Evolutionary conservation across 2,113 vertebrate species (phyloP).

Genomic region (Proterorhinus semilunaris): DNA sequence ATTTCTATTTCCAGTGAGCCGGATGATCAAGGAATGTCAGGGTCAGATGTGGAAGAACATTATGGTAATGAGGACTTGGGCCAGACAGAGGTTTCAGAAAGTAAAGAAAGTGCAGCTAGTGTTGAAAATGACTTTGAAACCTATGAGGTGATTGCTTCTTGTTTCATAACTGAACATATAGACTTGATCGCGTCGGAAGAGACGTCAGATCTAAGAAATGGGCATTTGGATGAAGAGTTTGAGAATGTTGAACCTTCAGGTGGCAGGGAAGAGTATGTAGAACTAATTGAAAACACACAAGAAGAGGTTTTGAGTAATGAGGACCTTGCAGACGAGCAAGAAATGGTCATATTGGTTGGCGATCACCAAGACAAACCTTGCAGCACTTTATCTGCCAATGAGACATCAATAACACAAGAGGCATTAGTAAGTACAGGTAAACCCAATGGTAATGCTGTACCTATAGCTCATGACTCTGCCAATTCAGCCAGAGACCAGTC

Average conservation of each 20-base stretch:
- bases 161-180: slow-evolving; percentile 8
- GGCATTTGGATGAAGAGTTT: slow-evolving; percentile 9
- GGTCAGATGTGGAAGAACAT: slow-evolving; percentile 3
- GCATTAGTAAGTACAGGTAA: neutral
- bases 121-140: neutral
- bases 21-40: neutral
- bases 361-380: neutral
- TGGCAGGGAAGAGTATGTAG: neutral
- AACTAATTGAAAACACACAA: slow-evolving; percentile 9
- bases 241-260: neutral
- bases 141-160: neutral
- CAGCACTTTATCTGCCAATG: neutral
- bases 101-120: neutral
- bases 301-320: neutral
- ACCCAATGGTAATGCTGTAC: neutral
- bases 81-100: neutral
- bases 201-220: neutral
- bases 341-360: slow-evolving; percentile 27
- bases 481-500: slow-evolving; percentile 14
- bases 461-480: neutral
- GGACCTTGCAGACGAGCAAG: neutral
- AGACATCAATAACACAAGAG: neutral
- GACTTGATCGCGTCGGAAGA: neutral
- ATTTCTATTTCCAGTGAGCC: slow-evolving; percentile 43
- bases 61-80: neutral